phyloP scores from a whole-genome alignment of 2,113 vertebrate species.

The Aegithalos caudatus region DNA sequence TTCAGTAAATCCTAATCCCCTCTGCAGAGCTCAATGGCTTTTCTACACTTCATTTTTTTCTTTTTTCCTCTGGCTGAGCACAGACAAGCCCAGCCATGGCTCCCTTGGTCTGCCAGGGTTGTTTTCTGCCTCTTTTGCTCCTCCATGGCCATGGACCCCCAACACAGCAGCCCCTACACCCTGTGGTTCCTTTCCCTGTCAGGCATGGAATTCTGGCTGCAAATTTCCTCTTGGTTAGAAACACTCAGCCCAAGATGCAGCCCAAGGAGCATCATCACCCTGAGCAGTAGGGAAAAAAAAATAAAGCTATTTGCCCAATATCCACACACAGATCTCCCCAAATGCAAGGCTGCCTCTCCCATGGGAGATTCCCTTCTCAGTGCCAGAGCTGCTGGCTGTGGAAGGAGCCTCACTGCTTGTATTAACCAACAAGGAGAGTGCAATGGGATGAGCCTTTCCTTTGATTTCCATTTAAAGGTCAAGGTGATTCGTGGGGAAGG shows the following conservation, averaged over 20 bases:
- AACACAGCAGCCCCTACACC: accelerated
- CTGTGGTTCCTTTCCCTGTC: accelerated
- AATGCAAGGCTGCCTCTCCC: not conserved
- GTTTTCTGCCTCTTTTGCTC: not conserved
- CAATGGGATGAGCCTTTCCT: accelerated
- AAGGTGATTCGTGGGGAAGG: not conserved
- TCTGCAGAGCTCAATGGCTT: not conserved
- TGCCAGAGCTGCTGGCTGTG: not conserved
- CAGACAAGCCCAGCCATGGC: not conserved
- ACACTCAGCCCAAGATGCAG: accelerated
- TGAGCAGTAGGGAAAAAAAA: accelerated
- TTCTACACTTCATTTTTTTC: not conserved
- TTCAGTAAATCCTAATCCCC: constrained; percentile 56
- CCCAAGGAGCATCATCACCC: not conserved
- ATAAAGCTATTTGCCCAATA: accelerated
- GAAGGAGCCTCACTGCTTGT: not conserved
- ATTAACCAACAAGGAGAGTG: not conserved
- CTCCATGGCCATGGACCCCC: accelerated
- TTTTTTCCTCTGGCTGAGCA: not conserved
- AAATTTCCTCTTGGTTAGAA: not conserved
- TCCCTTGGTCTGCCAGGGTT: not conserved
- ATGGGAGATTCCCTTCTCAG: not conserved
- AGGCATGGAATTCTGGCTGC: accelerated
- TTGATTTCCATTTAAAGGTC: not conserved
- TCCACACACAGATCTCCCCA: not conserved